A percentile compares a stretch with the other conserved stretches of the same genome.
These are phyloP conservation scores for Drosophila guanche DNA, from an alignment of 1,140 invertebrate species.

Conservation along the genomic window DNA sequence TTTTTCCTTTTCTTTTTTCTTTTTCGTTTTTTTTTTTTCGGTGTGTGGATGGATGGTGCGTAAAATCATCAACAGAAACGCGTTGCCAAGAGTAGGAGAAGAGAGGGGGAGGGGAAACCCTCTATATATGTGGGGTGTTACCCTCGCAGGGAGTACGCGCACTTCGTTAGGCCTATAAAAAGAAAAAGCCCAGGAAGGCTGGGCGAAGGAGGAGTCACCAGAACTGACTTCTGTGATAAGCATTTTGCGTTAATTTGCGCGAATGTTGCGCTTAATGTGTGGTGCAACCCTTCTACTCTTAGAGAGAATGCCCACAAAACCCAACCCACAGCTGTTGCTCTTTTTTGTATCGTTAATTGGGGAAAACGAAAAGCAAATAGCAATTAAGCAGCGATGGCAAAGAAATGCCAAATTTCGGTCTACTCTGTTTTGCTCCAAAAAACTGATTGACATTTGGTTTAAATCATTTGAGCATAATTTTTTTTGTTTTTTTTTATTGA, in stretches of 20 bases:
- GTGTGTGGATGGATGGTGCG: conserved; percentile 39
- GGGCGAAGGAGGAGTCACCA: conserved; percentile 1
- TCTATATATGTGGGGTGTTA: conserved; percentile 35
- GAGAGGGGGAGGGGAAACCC: conserved; percentile 41
- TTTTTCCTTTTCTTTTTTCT: background rate
- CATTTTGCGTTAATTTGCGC: conserved; percentile 78
- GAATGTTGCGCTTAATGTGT: conserved; percentile 77
- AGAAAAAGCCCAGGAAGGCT: conserved; percentile 9
- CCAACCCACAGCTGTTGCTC: background rate
- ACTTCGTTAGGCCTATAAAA: conserved; percentile 57
- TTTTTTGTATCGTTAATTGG: conserved; percentile 5
- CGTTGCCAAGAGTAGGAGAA: conserved; percentile 33
- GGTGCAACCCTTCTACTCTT: conserved; percentile 60
- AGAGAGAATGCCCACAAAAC: conserved; percentile 1
- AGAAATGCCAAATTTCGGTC: too few relatives aligned
- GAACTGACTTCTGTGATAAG: conserved; percentile 56
- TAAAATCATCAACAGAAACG: conserved; percentile 72
- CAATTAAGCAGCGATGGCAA: background rate
- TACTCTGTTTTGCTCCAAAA: conserved; percentile 13
- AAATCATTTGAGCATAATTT: conserved; percentile 53
- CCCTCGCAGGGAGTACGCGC: conserved; percentile 59
- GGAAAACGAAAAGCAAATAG: conserved; percentile 9
- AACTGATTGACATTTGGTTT: conserved; percentile 73
- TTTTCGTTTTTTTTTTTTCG: too few relatives aligned
- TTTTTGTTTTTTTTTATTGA: too few relatives aligned